These are phyloP conservation scores for Luscinia luscinia DNA, from an alignment of 2,797 vertebrate genomes.

Conservation along the genomic window DNA sequence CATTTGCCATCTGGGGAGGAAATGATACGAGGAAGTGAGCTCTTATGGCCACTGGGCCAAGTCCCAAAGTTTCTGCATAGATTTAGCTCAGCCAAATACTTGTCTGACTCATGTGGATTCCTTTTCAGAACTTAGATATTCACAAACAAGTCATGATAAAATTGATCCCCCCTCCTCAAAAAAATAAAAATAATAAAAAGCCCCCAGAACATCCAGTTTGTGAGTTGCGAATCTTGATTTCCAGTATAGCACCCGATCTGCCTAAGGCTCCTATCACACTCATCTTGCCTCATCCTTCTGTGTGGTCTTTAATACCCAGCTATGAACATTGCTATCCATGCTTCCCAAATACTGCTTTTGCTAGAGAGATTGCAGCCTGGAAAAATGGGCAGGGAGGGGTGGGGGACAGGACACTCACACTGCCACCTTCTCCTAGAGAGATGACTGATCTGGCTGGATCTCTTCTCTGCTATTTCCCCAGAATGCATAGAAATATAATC, in stretches of 20 bases:
- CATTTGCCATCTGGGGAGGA: not conserved
- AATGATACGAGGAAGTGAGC: not conserved
- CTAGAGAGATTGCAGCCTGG: not conserved
- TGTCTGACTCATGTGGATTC: not conserved
- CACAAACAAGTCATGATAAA: not conserved
- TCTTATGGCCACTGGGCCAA: not conserved
- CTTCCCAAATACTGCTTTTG: not conserved
- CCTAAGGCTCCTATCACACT: not conserved
- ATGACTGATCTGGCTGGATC: not conserved
- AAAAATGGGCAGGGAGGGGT: not conserved
- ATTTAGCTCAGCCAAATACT: not conserved
- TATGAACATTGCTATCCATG: fast-evolving
- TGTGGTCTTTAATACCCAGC: not conserved
- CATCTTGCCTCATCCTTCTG: not conserved
- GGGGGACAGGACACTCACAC: not conserved
- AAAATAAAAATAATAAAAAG: not conserved
- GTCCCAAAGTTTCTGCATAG: not conserved
- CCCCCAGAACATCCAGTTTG: not conserved
- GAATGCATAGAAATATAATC: not conserved
- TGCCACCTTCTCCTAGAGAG: not conserved
- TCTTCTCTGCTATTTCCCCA: not conserved
- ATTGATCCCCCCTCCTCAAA: not conserved
- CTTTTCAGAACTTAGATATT: not conserved
- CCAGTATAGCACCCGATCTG: not conserved
- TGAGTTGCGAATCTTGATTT: not conserved